Evolutionary conservation across 2,888 invertebrate species (phyloP).

Genomic region (Pemphredon lugubris): DNA sequence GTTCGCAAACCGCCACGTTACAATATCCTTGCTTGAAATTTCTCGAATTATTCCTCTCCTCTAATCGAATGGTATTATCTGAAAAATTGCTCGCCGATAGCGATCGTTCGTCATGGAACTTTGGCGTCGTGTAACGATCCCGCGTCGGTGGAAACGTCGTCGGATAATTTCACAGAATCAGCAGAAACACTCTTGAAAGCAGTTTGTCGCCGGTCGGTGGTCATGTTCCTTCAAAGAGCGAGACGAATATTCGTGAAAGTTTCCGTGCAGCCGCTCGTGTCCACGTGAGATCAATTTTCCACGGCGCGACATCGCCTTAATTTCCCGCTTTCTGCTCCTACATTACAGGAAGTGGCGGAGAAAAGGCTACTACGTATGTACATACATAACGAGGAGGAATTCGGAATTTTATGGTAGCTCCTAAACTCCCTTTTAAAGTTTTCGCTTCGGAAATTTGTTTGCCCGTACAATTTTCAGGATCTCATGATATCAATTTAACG

Average conservation of each 20-base stretch:
- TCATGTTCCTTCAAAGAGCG: constrained; percentile 59
- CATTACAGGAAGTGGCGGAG: constrained; percentile 39
- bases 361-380: neutral
- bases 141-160: constrained; percentile 37
- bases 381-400: constrained; percentile 39
- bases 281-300: constrained; percentile 66
- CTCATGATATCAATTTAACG: too few species aligned
- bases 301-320: constrained; percentile 65
- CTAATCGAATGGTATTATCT: too few species aligned
- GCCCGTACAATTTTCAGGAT: too few species aligned
- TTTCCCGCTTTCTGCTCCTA: constrained; percentile 77
- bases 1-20: too few species aligned
- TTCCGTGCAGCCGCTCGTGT: constrained; percentile 48
- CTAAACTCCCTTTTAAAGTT: constrained; percentile 3
- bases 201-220: constrained; percentile 27
- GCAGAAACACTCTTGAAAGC: constrained; percentile 52
- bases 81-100: neutral
- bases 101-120: constrained; percentile 27
- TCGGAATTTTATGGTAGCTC: constrained; percentile 19
- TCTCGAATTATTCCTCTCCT: too few species aligned
- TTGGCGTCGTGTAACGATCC: constrained; percentile 30
- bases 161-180: constrained; percentile 55
- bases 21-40: too few species aligned
- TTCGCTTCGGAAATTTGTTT: too few species aligned
- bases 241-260: constrained; percentile 68